A percentile compares a stretch with the other conserved stretches of the same genome.
These are phyloP conservation scores for Drosophila novamexicana DNA, from an alignment of 1,140 invertebrate genomes.

Conservation along the genomic window DNA sequence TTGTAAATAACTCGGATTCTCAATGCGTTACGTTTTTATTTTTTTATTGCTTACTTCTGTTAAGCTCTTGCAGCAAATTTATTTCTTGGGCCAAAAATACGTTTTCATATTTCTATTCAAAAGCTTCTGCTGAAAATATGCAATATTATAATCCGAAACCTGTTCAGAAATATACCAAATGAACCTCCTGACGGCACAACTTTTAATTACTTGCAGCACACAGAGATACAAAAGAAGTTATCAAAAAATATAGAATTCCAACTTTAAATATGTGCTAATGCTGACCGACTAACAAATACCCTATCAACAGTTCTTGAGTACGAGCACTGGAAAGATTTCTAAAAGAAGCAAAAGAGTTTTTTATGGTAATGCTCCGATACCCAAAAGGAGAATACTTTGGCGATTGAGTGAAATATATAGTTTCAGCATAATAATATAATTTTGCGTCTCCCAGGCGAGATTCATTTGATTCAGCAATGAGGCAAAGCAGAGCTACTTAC, in stretches of 20 bases:
- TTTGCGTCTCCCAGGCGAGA: no score
- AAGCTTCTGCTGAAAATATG: background rate
- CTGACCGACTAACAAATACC: background rate
- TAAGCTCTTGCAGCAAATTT: background rate
- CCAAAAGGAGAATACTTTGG: no score
- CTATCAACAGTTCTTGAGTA: background rate
- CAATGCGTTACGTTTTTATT: no score
- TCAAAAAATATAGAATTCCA: background rate
- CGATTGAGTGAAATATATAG: no score
- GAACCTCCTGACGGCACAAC: background rate
- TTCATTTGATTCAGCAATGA: no score
- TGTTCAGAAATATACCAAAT: background rate
- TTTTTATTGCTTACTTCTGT: background rate
- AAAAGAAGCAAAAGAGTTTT: no score
- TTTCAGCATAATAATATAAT: no score
- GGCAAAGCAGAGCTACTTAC: no score
- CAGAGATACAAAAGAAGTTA: background rate
- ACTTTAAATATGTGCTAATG: background rate
- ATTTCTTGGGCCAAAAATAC: background rate
- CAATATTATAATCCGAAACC: conserved; percentile 2
- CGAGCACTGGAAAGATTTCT: no score
- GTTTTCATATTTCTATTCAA: background rate
- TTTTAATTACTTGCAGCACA: background rate
- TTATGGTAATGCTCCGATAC: no score
- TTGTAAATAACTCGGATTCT: no score